Evolutionary conservation across 2,888 invertebrate genomes (phyloP), one percentile per base, ranked within the genome.

Genomic region (Iselma pallidipennis): DNA sequence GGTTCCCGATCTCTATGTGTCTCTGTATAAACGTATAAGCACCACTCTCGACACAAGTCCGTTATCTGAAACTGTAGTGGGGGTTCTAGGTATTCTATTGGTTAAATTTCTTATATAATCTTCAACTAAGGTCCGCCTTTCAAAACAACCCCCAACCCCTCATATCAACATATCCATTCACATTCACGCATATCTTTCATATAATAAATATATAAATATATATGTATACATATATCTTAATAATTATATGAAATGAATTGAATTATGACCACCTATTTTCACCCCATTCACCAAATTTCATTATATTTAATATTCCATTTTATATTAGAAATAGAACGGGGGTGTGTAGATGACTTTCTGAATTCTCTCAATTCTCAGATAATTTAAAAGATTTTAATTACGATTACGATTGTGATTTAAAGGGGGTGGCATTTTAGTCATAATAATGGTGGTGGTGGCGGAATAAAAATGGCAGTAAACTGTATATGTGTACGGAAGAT

Each of bases 341-440:
- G 5, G 16, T 37, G 37, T 37, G 37, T 37, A 19, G 16, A 37
- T 37, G 37, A 37, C 16, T 37, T 16, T 37, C 37, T 37, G 6
- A 16, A 37, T 16, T 16, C 16, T 16, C 37, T 16, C 9, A 37
- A 37, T 37, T 37, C 16, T 37, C 37, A 9, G 16, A 37, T 16
- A 37, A 42, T 52, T 28, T 48, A 4, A 25, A 28, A 25, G 31
- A 49, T 88, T 88, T 88, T 72, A 88, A 88, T 82, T 88, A 88
- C 55, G 37, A 16, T 37, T 37, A 7, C 9, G 16, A 37, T 37
- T 37, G 37, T 37, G 1, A 33, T n/a, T 4, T 2, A 14, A 16
- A 2, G 9, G 37, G 16, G 37, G 37, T 37, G 9, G 37, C 9
- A 33, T n/a, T 37, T 37, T 37, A n/a, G 33, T 14, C 4, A 4